Percentiles rank a stretch among this genome's conserved stretches.
Evolutionary conservation across 1,140 invertebrate species (phyloP).

Genomic region (Zaprionus capensis): DNA sequence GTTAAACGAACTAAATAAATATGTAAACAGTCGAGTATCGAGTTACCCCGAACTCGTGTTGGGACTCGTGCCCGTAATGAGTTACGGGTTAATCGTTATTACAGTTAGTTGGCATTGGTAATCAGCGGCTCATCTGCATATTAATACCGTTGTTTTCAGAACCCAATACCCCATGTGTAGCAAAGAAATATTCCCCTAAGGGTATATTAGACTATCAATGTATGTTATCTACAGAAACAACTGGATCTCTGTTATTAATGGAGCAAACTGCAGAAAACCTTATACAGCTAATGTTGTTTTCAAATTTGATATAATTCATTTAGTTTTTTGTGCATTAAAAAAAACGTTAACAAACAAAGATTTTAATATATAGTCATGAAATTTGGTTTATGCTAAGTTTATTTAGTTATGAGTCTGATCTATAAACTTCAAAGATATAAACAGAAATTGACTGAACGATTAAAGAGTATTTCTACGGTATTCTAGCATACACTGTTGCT

Average conservation of each 20-base stretch:
- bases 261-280: not conserved
- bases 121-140: constrained; percentile 13
- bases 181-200: not conserved
- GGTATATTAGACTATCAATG: not conserved
- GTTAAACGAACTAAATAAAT: constrained; percentile 16
- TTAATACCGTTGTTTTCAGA: constrained; percentile 7
- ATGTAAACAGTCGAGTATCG: constrained; percentile 12
- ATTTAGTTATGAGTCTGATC: not conserved
- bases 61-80: not conserved
- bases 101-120: constrained; percentile 8
- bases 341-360: not conserved
- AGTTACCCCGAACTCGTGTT: constrained; percentile 1
- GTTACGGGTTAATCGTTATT: constrained; percentile 2
- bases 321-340: not conserved
- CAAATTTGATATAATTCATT: not conserved
- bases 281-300: not conserved
- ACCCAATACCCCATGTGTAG: not conserved
- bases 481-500: not conserved
- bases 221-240: not conserved
- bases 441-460: not conserved
- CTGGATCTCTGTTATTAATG: not conserved
- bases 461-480: not conserved
- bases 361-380: not conserved
- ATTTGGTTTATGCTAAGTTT: not conserved
- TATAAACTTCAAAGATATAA: not conserved